Conservation (phyloP, 2,113 vertebrate species). For the Baryphthengus martii region DNA sequence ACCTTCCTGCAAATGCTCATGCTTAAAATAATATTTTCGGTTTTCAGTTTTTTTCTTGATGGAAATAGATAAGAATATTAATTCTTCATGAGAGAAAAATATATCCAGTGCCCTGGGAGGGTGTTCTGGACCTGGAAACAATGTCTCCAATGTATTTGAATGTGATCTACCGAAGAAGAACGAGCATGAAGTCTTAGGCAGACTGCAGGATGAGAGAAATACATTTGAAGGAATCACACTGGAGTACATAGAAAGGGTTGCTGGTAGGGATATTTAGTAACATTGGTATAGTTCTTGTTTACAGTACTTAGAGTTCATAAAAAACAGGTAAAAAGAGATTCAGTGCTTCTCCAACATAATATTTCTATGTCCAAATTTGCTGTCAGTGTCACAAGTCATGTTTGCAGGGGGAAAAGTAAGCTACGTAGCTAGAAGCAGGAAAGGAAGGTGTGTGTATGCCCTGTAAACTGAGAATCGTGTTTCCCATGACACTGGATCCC, state of each 20-base stretch:
- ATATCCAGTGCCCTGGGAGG: not conserved
- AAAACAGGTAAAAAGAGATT: conserved; percentile 26
- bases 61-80: not conserved
- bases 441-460: not conserved
- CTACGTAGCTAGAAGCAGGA: not conserved
- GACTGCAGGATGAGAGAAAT: not conserved
- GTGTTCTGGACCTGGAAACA: not conserved
- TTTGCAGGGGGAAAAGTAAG: not conserved
- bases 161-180: not conserved
- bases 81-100: not conserved
- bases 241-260: not conserved
- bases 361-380: conserved; percentile 49
- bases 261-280: conserved; percentile 31
- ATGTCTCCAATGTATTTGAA: not conserved
- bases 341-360: not conserved
- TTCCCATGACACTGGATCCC: not conserved
- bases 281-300: conserved; percentile 25
- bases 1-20: not conserved
- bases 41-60: not conserved
- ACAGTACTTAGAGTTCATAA: conserved; percentile 39
- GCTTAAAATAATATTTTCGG: not conserved
- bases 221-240: not conserved
- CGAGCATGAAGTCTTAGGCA: not conserved
- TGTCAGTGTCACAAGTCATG: conserved; percentile 31
- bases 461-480: conserved; percentile 3